These are phyloP conservation scores for Norana najaformis DNA, from an alignment of 2,888 invertebrate species.

Conservation along the genomic window DNA sequence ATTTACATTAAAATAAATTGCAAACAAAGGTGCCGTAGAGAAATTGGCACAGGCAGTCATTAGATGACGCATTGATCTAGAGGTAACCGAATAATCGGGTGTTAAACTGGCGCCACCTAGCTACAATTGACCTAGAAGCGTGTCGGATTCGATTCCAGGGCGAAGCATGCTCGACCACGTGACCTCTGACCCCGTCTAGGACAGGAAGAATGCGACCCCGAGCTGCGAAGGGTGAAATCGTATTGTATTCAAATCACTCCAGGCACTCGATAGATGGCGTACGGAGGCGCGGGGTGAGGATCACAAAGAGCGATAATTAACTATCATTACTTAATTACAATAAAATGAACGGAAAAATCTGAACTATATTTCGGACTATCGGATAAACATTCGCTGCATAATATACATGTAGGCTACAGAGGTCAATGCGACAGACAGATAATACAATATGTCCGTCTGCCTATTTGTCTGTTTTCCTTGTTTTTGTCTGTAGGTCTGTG, in stretches of 20 bases:
- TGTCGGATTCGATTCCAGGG: not conserved
- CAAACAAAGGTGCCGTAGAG: too few species aligned
- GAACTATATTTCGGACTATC: not conserved
- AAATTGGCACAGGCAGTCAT: too few species aligned
- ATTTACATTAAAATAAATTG: too few species aligned
- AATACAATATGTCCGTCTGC: too few species aligned
- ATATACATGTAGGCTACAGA: too few species aligned
- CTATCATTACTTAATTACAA: constrained; percentile 25
- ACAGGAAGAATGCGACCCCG: not conserved
- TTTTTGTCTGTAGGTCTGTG: too few species aligned
- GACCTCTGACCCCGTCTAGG: not conserved
- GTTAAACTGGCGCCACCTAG: not conserved
- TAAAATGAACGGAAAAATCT: constrained; percentile 19
- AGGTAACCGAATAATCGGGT: not conserved
- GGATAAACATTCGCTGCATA: not conserved
- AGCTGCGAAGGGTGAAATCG: not conserved
- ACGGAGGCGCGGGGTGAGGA: not conserved
- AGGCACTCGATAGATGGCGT: not conserved
- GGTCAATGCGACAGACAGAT: too few species aligned
- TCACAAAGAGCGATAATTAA: not conserved
- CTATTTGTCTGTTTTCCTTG: too few species aligned
- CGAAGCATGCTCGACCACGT: not conserved
- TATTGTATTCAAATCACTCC: constrained; percentile 22
- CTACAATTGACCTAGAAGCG: not conserved
- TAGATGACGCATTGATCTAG: not conserved